These are phyloP conservation scores for Hypsibius dujardini DNA, from an alignment of 1,140 invertebrate species.

Conservation along the genomic window DNA sequence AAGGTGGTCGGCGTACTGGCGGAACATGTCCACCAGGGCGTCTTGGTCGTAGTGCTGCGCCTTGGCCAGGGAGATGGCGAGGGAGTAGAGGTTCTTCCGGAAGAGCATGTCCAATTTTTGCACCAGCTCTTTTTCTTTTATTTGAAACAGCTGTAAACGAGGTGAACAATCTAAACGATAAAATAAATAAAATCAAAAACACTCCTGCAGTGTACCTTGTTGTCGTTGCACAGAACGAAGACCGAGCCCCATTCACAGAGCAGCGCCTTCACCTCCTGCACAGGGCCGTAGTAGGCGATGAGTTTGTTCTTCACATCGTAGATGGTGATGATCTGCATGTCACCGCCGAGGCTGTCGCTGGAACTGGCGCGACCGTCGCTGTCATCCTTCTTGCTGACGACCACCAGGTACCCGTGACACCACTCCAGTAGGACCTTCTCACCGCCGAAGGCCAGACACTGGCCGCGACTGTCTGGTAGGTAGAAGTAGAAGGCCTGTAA, in stretches of 20 bases:
- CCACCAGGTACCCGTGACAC: slow-evolving; percentile 69
- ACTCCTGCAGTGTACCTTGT: slow-evolving; percentile 34
- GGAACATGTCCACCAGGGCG: slow-evolving; percentile 67
- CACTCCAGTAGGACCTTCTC: slow-evolving; percentile 68
- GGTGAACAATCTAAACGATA: too few species aligned
- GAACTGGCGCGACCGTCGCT: slow-evolving; percentile 21
- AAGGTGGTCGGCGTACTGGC: slow-evolving; percentile 79
- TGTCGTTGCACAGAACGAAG: slow-evolving; percentile 57
- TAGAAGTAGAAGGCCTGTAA: slow-evolving; percentile 75
- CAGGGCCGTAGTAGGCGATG: slow-evolving; percentile 55
- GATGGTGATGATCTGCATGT: slow-evolving; percentile 50
- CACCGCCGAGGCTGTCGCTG: slow-evolving; percentile 24
- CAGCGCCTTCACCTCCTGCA: slow-evolving; percentile 56
- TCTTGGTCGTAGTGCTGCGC: slow-evolving; percentile 74
- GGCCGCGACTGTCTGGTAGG: slow-evolving; percentile 65
- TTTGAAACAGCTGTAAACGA: slow-evolving; percentile 44
- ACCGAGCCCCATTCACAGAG: slow-evolving; percentile 74
- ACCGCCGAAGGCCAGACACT: slow-evolving; percentile 73
- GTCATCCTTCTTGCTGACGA: slow-evolving; percentile 47
- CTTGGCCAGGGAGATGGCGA: slow-evolving; percentile 66
- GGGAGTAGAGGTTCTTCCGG: slow-evolving; percentile 80
- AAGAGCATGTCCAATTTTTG: slow-evolving; percentile 71
- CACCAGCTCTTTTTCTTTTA: slow-evolving; percentile 76
- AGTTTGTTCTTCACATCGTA: slow-evolving; percentile 81
- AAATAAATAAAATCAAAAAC: too few species aligned